phyloP scores from a whole-genome alignment of 2,113 vertebrate genomes.

The Uria aalge region DNA sequence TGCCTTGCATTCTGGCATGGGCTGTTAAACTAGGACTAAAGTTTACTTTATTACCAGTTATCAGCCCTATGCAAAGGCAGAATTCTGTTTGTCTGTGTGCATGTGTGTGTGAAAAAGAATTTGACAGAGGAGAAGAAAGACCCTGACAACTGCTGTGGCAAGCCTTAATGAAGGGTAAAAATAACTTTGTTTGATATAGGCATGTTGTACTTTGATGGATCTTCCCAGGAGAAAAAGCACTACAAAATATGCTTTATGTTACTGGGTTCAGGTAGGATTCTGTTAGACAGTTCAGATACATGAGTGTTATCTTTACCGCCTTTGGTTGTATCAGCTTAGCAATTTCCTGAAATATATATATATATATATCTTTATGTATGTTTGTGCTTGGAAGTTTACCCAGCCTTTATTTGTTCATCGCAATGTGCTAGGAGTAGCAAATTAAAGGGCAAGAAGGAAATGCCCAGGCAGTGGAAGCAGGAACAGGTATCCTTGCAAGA shows the following conservation, averaged over 20 bases:
- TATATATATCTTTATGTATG: neutral
- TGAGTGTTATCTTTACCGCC: neutral
- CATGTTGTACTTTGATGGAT: neutral
- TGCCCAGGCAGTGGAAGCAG: neutral
- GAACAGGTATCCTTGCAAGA: too few relatives aligned
- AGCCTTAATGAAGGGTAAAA: neutral
- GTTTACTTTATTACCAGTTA: neutral
- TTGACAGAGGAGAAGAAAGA: neutral
- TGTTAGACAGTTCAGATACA: neutral
- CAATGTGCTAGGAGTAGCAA: neutral
- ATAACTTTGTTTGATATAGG: neutral
- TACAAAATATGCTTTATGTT: neutral
- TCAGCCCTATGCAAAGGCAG: neutral
- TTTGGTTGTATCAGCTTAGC: neutral
- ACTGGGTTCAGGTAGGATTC: neutral
- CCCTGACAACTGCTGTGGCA: neutral
- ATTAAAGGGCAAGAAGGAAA: neutral
- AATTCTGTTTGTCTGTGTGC: neutral
- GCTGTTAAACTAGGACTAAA: neutral
- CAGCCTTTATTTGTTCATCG: neutral
- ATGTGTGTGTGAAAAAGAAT: neutral
- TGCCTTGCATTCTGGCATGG: neutral
- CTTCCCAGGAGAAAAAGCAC: neutral
- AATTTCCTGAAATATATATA: neutral
- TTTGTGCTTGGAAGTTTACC: neutral